Evolutionary conservation across 2,113 vertebrate species (phyloP).

Genomic region (Papio anubis): DNA sequence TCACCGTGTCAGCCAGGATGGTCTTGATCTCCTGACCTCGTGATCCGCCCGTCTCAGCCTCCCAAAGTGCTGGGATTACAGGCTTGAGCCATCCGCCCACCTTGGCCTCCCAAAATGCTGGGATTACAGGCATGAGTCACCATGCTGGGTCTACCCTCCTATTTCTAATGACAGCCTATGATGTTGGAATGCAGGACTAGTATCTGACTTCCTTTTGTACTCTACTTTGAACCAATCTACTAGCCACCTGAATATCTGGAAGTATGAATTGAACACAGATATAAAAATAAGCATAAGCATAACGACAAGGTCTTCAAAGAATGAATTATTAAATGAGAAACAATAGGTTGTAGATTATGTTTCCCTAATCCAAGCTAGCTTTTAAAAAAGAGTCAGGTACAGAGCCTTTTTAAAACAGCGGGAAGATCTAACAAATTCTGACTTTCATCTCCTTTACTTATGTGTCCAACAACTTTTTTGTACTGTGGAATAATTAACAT

Average conservation of each 20-base stretch:
- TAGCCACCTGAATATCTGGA: neutral
- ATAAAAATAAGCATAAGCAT: neutral
- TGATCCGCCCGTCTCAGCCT: no score
- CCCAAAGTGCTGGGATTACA: no score
- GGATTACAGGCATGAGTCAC: no score
- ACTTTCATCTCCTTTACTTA: neutral
- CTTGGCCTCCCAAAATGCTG: no score
- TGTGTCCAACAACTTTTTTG: neutral
- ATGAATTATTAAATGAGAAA: neutral
- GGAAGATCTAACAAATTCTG: neutral
- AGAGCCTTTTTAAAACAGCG: neutral
- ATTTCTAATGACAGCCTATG: neutral
- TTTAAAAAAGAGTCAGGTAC: neutral
- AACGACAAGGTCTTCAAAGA: neutral
- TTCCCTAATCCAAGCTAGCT: neutral
- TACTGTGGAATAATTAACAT: neutral
- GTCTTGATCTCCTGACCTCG: no score
- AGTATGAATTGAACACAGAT: neutral
- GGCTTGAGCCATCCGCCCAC: no score
- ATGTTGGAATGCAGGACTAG: neutral
- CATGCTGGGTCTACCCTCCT: neutral
- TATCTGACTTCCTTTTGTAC: neutral
- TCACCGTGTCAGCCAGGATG: no score
- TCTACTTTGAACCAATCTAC: neutral
- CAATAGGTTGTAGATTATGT: neutral